Evolutionary conservation across 2,113 vertebrate genomes (phyloP), one percentile per base, ranked within the genome.

Genomic region (Odobenus rosmarus): DNA sequence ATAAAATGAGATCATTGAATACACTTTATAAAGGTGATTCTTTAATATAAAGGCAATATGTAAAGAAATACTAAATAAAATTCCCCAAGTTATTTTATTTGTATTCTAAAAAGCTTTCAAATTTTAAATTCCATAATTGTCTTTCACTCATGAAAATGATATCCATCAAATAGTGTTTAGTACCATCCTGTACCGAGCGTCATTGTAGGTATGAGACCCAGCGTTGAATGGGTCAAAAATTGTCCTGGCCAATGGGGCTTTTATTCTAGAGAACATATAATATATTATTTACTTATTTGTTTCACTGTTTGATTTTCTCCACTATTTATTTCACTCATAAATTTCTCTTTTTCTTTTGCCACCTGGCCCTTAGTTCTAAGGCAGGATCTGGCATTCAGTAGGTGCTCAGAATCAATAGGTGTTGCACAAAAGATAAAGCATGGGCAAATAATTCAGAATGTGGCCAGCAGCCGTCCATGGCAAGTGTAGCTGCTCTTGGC

Each of bases 361-460:
- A 8, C 59, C 21, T 14, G 16, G 28, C 11, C 42, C 18, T 69
- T 39, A 0, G 12, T 36, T 85, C 24, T n/a, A 36, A 4, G 71
- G 13, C 15, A n/a, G 15, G 3, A 6, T 5, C n/a, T 7, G 23
- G 72, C 72, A 76, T 26, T 9, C 0, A 13, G 16, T 1, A 31
- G 24, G 8, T 11, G 7, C 15, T 53, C 7, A 19, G 4, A 31
- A 53, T 15, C 3, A 7, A 9, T 8, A 28, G 64, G 42, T 7
- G 33, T 11, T 4, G 24, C 3, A n/a, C 3, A 1, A 9, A 69
- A 57, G 28, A 16, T 0, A 16, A 10, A 0, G 18, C 2, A 0
- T 3, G 5, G 18, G 1, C 1, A 6, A 39, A 6, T 7, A 46
- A 15, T 14, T 24, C 21, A 2, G 71, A 12, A 42, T 1, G 18